These are phyloP conservation scores for Megamerina dolium DNA, from an alignment of 2,888 invertebrate genomes.

Conservation along the genomic window DNA sequence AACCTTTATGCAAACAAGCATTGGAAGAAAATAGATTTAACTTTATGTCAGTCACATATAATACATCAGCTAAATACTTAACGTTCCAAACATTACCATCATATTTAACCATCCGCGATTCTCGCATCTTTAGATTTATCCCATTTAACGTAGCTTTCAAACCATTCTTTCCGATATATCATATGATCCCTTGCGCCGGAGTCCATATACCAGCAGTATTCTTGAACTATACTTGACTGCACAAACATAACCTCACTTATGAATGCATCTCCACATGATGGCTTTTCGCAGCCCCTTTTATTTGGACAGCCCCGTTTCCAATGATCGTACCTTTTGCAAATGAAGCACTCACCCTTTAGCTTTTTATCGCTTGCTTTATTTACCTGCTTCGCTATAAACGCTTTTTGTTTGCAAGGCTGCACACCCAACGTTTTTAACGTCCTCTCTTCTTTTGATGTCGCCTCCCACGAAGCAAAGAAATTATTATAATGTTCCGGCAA, in stretches of 20 bases:
- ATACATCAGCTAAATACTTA: slow-evolving; percentile 20
- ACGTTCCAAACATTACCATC: slow-evolving; percentile 18
- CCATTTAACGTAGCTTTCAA: too few species aligned
- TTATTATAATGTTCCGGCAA: slow-evolving; percentile 26
- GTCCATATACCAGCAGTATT: slow-evolving; percentile 2
- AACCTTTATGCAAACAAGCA: slow-evolving; percentile 19
- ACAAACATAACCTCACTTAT: slow-evolving; percentile 7
- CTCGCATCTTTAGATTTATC: too few species aligned
- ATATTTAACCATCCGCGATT: too few species aligned
- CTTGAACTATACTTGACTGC: too few species aligned
- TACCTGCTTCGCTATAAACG: slow-evolving; percentile 4
- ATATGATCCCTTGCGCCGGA: neutral
- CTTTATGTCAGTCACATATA: slow-evolving; percentile 20
- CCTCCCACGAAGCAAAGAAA: slow-evolving; percentile 22
- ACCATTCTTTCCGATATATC: slow-evolving; percentile 1
- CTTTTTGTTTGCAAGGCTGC: slow-evolving; percentile 7
- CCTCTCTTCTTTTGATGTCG: slow-evolving; percentile 22
- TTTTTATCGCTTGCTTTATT: neutral
- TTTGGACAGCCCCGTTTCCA: slow-evolving; percentile 2
- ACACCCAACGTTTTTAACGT: slow-evolving; percentile 24
- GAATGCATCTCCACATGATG: slow-evolving; percentile 8
- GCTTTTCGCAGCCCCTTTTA: neutral
- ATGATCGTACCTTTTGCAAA: neutral
- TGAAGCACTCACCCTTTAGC: neutral
- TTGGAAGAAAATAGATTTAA: slow-evolving; percentile 24